Conservation (phyloP, 2,888 invertebrate species). For the Trichogramma evanescens region DNA sequence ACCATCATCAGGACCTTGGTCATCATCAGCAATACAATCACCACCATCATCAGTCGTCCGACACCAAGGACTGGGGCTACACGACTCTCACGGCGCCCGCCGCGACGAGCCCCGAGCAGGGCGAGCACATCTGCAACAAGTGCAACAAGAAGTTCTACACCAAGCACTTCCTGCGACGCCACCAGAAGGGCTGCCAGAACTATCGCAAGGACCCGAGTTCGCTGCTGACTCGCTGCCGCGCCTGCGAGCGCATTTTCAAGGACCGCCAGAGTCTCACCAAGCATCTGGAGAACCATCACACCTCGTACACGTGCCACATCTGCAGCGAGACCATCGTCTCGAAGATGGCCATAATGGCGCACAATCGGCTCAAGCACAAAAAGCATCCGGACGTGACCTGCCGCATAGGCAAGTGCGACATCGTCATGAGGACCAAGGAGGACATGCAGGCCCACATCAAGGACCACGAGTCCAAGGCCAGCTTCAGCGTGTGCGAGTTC, state of each 20-base stretch:
- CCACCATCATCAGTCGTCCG: slow-evolving; percentile 23
- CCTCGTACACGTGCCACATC: slow-evolving; percentile 51
- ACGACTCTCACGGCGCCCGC: neutral
- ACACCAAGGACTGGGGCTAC: neutral
- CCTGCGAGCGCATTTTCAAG: slow-evolving; percentile 54
- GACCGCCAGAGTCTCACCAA: slow-evolving; percentile 53
- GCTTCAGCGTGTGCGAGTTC: slow-evolving; percentile 53
- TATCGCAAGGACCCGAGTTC: slow-evolving; percentile 49
- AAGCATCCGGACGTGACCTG: slow-evolving; percentile 52
- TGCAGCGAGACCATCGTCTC: slow-evolving; percentile 52
- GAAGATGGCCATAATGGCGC: slow-evolving; percentile 54
- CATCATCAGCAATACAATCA: slow-evolving; percentile 38
- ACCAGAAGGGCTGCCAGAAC: slow-evolving; percentile 55
- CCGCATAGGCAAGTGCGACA: slow-evolving; percentile 47
- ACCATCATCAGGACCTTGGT: slow-evolving; percentile 37
- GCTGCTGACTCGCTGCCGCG: slow-evolving; percentile 52
- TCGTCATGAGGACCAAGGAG: slow-evolving; percentile 50
- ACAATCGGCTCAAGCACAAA: slow-evolving; percentile 53
- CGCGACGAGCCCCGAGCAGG: slow-evolving; percentile 43
- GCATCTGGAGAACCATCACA: slow-evolving; percentile 53
- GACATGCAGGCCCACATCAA: slow-evolving; percentile 50
- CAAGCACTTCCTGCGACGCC: slow-evolving; percentile 52
- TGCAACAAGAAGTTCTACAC: slow-evolving; percentile 54
- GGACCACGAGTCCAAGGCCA: slow-evolving; percentile 49
- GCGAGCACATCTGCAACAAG: slow-evolving; percentile 51